Evolutionary conservation across 2,797 vertebrate genomes (phyloP).

Genomic region (Huso huso): DNA sequence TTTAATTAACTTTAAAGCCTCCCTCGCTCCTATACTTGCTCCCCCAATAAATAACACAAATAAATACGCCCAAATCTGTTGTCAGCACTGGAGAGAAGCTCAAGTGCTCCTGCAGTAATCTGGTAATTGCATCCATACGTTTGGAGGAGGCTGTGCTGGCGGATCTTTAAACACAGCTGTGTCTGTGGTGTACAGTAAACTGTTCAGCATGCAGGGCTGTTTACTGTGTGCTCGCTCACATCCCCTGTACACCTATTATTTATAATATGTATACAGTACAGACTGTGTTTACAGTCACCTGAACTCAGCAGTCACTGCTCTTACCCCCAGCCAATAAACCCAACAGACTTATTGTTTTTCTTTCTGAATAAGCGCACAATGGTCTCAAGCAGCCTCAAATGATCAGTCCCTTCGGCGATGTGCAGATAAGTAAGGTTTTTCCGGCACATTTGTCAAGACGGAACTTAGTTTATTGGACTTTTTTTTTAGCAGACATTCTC

Average conservation of each 20-base stretch:
- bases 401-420: no score
- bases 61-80: not conserved
- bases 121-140: constrained; percentile 1
- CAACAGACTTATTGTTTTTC: not conserved
- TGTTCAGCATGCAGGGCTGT: not conserved
- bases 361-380: not conserved
- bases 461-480: not conserved
- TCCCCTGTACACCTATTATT: not conserved
- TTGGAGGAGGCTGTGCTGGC: not conserved
- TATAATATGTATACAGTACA: not conserved
- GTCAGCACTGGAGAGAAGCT: not conserved
- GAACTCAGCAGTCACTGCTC: not conserved
- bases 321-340: not conserved
- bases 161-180: not conserved
- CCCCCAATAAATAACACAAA: not conserved
- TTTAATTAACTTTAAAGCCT: not conserved
- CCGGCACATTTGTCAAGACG: no score
- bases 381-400: no score
- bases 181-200: not conserved
- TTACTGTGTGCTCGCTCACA: not conserved
- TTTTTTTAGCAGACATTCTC: not conserved
- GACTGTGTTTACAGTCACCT: not conserved
- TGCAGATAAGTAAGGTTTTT: no score
- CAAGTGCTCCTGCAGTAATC: not conserved
- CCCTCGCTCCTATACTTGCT: not conserved